phyloP scores from a whole-genome alignment of 92 coral and sea anemone genomes.

The Anthopleura xanthogrammica region DNA sequence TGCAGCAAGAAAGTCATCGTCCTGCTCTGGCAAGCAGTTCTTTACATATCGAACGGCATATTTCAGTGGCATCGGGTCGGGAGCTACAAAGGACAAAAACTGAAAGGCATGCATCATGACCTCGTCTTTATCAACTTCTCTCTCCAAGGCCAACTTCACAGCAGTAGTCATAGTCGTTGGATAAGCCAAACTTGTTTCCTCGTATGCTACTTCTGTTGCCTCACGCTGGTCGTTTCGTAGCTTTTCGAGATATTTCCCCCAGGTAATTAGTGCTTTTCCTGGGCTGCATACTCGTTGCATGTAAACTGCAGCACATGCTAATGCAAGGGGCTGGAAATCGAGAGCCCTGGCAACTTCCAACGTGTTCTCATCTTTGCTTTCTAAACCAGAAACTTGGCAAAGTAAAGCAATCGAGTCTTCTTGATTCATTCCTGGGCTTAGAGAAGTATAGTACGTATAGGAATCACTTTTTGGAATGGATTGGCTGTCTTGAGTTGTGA shows the following conservation, averaged over 20 bases:
- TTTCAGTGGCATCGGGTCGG: slow-evolving; percentile 27
- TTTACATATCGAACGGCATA: slow-evolving; percentile 21
- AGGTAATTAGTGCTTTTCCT: background rate
- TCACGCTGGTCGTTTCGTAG: slow-evolving; percentile 28
- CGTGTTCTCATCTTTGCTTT: background rate
- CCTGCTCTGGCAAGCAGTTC: slow-evolving; percentile 15
- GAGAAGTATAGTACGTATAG: slow-evolving; percentile 25
- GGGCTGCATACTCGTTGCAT: background rate
- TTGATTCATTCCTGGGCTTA: slow-evolving; percentile 35
- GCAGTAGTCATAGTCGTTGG: slow-evolving; percentile 40
- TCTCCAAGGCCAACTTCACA: slow-evolving; percentile 42
- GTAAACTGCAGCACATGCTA: slow-evolving; percentile 60
- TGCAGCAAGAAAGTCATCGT: slow-evolving; percentile 28
- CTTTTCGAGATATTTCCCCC: slow-evolving; percentile 37
- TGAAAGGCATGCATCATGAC: slow-evolving; percentile 33
- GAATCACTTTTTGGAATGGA: slow-evolving; percentile 24
- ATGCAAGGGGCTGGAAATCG: slow-evolving; percentile 60
- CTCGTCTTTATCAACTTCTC: background rate
- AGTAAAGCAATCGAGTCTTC: slow-evolving; percentile 26
- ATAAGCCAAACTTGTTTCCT: slow-evolving; percentile 17
- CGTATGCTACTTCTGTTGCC: slow-evolving; percentile 24
- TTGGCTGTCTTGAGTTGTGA: slow-evolving; percentile 47
- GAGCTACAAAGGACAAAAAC: slow-evolving; percentile 32
- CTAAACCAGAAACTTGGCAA: slow-evolving; percentile 14
- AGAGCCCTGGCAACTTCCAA: slow-evolving; percentile 34